Conservation (phyloP, 2,888 invertebrate genomes). For the Exephanes ischioxanthus region DNA sequence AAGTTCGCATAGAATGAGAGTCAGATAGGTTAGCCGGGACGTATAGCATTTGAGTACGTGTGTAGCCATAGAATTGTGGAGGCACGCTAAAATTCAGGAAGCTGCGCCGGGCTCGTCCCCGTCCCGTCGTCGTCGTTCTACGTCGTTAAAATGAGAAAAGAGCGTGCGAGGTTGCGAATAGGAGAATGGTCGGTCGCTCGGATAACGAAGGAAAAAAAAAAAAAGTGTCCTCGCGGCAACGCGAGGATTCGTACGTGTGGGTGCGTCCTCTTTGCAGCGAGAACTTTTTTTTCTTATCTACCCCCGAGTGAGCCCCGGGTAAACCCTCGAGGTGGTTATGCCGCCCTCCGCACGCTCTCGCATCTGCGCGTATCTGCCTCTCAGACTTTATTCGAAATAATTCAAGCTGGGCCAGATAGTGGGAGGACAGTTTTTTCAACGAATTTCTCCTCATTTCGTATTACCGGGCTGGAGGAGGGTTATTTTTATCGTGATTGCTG, state of each 20-base stretch:
- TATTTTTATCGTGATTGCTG: too few relatives aligned
- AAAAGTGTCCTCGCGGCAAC: conserved; percentile 21
- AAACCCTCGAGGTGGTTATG: conserved; percentile 26
- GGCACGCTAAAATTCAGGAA: conserved; percentile 61
- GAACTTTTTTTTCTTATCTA: conserved; percentile 40
- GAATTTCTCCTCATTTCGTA: too few relatives aligned
- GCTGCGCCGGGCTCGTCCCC: conserved; percentile 36
- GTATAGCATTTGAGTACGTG: conserved; percentile 16
- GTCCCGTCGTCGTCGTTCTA: conserved; percentile 54
- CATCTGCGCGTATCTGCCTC: background rate
- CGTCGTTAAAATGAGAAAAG: conserved; percentile 63
- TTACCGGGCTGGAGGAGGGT: too few relatives aligned
- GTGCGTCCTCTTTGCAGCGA: conserved; percentile 8
- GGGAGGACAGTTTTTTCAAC: too few relatives aligned
- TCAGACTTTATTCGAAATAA: too few relatives aligned
- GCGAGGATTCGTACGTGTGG: conserved; percentile 27
- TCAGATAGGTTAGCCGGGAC: conserved; percentile 2
- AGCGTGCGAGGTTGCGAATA: conserved; percentile 46
- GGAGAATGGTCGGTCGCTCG: conserved; percentile 14
- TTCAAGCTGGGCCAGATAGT: too few relatives aligned
- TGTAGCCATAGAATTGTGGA: background rate
- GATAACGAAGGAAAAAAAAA: conserved; percentile 56
- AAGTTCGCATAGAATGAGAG: conserved; percentile 2
- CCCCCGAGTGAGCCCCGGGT: conserved; percentile 25
- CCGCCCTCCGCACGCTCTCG: background rate